Conservation (phyloP, 2,797 vertebrate genomes). For the Protonibea diacanthus region DNA sequence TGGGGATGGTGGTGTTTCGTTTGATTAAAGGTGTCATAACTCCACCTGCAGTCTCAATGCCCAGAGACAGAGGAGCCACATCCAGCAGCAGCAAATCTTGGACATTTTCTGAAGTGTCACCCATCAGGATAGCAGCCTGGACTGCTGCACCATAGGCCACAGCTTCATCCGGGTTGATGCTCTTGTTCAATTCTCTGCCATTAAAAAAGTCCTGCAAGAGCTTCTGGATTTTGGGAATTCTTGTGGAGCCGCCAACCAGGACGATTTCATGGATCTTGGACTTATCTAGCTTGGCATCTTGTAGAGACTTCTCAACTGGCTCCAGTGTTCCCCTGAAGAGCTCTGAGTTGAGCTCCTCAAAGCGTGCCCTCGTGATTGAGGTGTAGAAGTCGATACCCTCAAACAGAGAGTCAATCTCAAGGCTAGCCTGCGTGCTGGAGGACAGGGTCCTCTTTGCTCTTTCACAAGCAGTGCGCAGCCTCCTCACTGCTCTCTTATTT, state of each 20-base stretch:
- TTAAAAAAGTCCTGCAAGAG: slow-evolving; percentile 94
- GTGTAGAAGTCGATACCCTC: slow-evolving; percentile 96
- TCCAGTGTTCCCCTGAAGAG: slow-evolving; percentile 94
- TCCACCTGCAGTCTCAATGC: slow-evolving; percentile 93
- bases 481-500: slow-evolving; percentile 92
- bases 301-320: slow-evolving; percentile 92
- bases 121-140: slow-evolving; percentile 94
- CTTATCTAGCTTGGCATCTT: slow-evolving; percentile 93
- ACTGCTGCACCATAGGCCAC: slow-evolving; percentile 93
- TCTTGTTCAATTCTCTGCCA: slow-evolving; percentile 94
- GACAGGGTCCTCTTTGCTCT: slow-evolving; percentile 93
- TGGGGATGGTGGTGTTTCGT: slow-evolving; percentile 94
- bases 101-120: slow-evolving; percentile 94
- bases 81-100: slow-evolving; percentile 93
- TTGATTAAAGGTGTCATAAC: slow-evolving; percentile 94
- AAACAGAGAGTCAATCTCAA: slow-evolving; percentile 92
- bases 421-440: slow-evolving; percentile 92
- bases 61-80: slow-evolving; percentile 91
- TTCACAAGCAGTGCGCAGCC: slow-evolving; percentile 93
- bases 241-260: slow-evolving; percentile 93
- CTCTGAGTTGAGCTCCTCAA: slow-evolving; percentile 93
- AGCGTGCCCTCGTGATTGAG: slow-evolving; percentile 93
- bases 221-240: slow-evolving; percentile 96
- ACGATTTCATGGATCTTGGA: slow-evolving; percentile 91
- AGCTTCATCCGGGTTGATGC: slow-evolving; percentile 94